Base-by-base conservation (phyloP, 2,888 invertebrate species). In the Meliscaeva auricollis region DNA sequence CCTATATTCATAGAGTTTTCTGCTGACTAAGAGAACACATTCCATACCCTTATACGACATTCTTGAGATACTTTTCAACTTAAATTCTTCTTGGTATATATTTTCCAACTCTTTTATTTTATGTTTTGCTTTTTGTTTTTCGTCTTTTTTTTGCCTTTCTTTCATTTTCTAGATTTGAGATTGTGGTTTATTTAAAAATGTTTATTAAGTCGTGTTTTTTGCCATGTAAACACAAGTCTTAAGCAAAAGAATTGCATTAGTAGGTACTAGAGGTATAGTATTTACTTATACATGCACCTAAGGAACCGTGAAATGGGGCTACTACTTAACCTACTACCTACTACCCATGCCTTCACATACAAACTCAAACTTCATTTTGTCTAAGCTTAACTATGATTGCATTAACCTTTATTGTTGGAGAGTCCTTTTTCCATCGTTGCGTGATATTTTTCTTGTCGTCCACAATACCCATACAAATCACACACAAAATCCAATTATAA, bases 161-260 rank as follows among this genome's bases (percentile, higher is more conserved):
- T 26, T 20, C 62, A 17, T 44, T 44, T 74, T 70, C 48, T 84
- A 70, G 70, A 84, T 84, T 72, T 79, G 38, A 84, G 66, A 84
- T 80, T 84, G 84, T 54, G 84, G 84, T 84, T 84, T 84, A 84
- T 84, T 84, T 84, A 84, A 79, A 84, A 84, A 79, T 84, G 84
- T 84, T 84, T 84, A 84, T 84, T 84, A 84, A 84, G 79, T 84
- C 70, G 84, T 79, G 79, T 84, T 54, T 69, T 62, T 70, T 44
- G 22, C 46, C 46, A 56, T 84, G 75, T 79, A 79, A 84, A 79
- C 79, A 84, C 52, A 74, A 60, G 54, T 62, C 70, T 35, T 44
- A 20, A 68, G 75, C 60, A 68, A 76, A 60, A 66, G 60, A 80
- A 84, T 54, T 84, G 84, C 84, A 84, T 64, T 20, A 44, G 17